Base-by-base conservation (phyloP, 1,140 invertebrate genomes). In the Sminthurides bifidus region DNA sequence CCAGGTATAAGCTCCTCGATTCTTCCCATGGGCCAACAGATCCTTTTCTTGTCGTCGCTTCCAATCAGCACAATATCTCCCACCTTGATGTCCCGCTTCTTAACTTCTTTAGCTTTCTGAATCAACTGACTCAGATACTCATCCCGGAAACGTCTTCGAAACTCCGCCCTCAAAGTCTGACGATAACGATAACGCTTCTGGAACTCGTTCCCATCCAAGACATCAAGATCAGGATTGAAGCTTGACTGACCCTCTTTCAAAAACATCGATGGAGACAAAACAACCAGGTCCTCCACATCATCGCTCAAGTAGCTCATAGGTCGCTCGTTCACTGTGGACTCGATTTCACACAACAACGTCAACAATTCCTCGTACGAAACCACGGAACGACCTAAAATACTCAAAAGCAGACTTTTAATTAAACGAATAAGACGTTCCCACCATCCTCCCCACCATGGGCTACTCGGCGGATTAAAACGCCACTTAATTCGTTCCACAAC, bases 361-460 rank as follows among this genome's bases (percentile, higher is more conserved):
- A 52, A 24, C 30, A 72, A 43, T 37, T 69, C 67, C 48, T 69
- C 68, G 35, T 65, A 66, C 33, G 56, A 50, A 21, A 70, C 37
- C 27, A 21, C 48, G 3, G 65, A 56, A 27, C 50, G 58, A 38
- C 67, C 68, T 3, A 72, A 45, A 44, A 60, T 60, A 43, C 63
- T 60, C 8, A 62, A 44, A 30, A 71, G 59, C 26, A 66, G 41
- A 24, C 56, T 43, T 54, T 73, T 72, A 8, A 67, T 43, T 6
- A 73, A 26, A 0, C 67, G 51, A n/a, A 75, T 64, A n/a, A 76
- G 29, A 6, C 72, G 43, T 52, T 75, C 68, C 58, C 65, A 71
- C 15, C 65, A 68, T 21, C 51, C 73, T 24, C 72, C 71, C 66
- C 69, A 70, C 70, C 72, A 74, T n/a, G 71, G 61, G 2, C 70